Evolutionary conservation across 2,888 invertebrate species (phyloP), one percentile per base, ranked within the genome.

Genomic region (Dynastes grantii): DNA sequence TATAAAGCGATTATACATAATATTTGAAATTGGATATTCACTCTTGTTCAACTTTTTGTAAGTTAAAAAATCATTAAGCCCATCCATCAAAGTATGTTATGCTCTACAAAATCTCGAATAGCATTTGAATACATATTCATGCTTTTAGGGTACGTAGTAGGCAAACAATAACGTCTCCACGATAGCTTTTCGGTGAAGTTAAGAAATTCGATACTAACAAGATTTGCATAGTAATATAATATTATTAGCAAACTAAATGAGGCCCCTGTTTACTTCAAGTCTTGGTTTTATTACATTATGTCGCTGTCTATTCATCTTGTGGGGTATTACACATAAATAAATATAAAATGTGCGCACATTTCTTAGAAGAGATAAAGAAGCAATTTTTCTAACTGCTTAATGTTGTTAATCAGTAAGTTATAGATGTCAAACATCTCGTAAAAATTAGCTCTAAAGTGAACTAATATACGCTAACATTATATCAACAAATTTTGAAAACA

Each of bases 171-270:
- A 63, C 29, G 22, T 51, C 51, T 27, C 6, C n/a, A n/a, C 49
- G 16, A 49, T 67, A 32, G 67, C 49, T 29, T 68, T 49, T 49
- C 68, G n/a, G 27, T 22, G 40, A 45, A 51, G 68, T 68, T 51
- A 51, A 68, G 68, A 68, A 68, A 68, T 51, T 22, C 27, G 68
- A 68, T 68, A 51, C 68, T 68, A 68, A 68, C 22, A 68, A 49
- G 68, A 68, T 68, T 68, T 68, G 68, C 68, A 68, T 68, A 68
- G 68, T 68, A 68, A 68, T 68, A 51, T 68, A 51, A 68, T 68
- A 49, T 49, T 51, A 68, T 51, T 68, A 68, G 68, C 51, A 68
- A 68, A 68, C 68, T 68, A 49, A 68, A 68, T 68, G 51, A 68
- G 68, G 51, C 27, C 51, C 11, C 29, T 68, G 68, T 68, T 68